Evolutionary conservation across 2,113 vertebrate species (phyloP).

Genomic region (Galbula dea): DNA sequence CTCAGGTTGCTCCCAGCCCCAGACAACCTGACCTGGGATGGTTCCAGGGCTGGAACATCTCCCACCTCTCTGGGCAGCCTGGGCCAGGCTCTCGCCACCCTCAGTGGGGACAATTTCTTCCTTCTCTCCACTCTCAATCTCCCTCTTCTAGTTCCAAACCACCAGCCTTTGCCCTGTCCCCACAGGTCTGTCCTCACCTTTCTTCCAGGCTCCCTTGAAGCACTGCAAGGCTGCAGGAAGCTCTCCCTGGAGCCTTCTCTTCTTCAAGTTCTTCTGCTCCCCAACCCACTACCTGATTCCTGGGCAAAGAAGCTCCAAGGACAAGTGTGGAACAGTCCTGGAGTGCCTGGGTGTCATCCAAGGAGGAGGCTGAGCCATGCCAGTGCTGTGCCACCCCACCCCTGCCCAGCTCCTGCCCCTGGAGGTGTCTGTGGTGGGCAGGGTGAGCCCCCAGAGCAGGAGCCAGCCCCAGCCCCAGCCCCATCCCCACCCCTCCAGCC

Average conservation of each 20-base stretch:
- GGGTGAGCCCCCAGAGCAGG: not conserved
- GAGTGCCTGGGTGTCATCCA: too few relatives aligned
- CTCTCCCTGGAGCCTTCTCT: not conserved
- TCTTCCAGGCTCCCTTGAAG: not conserved
- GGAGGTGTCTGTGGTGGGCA: not conserved
- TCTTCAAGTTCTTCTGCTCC: not conserved
- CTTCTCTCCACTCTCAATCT: too few relatives aligned
- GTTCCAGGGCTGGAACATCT: not conserved
- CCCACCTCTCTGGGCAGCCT: not conserved
- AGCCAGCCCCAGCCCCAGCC: too few relatives aligned
- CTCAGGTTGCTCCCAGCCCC: not conserved
- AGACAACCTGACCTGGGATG: not conserved
- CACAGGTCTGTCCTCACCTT: not conserved
- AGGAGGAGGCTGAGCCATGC: too few relatives aligned
- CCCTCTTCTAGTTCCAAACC: not conserved
- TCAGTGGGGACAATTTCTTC: rapidly evolving
- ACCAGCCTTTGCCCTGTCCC: not conserved
- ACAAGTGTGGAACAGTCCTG: too few relatives aligned
- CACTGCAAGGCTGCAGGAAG: rapidly evolving
- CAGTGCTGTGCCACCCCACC: too few relatives aligned
- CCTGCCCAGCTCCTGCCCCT: too few relatives aligned
- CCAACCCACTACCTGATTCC: too few relatives aligned
- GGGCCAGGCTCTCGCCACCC: rapidly evolving
- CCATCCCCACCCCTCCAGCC: too few relatives aligned
- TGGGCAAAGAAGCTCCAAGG: too few relatives aligned